These are phyloP conservation scores for Drosophila pseudotalamancana DNA, from an alignment of 2,888 invertebrate species.

Conservation along the genomic window DNA sequence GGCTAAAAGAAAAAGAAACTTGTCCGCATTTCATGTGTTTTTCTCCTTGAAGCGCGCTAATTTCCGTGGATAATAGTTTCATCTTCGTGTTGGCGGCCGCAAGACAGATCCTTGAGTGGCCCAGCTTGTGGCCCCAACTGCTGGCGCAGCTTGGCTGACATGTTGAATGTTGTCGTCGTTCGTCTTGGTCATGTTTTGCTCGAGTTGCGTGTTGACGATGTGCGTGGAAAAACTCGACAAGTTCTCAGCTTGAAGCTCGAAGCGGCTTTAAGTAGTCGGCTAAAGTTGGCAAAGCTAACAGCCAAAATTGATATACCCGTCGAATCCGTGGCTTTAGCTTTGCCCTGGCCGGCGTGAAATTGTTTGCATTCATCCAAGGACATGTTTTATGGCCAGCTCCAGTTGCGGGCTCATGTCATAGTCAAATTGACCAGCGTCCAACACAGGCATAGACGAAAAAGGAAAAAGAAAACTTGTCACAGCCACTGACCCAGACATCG, in stretches of 20 bases:
- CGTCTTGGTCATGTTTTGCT: slow-evolving; percentile 57
- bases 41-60: slow-evolving; percentile 69
- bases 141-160: slow-evolving; percentile 43
- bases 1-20: slow-evolving; percentile 49
- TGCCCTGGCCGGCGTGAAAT: slow-evolving; percentile 47
- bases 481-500: slow-evolving; percentile 53
- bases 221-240: slow-evolving; percentile 41
- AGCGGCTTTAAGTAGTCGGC: slow-evolving; percentile 57
- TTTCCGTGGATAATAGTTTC: slow-evolving; percentile 76
- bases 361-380: slow-evolving; percentile 44
- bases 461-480: slow-evolving; percentile 30
- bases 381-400: slow-evolving; percentile 56
- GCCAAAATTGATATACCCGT: slow-evolving; percentile 58
- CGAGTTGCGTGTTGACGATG: slow-evolving; percentile 62
- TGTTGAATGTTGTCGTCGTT: slow-evolving; percentile 65
- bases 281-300: slow-evolving; percentile 44
- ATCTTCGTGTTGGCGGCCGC: slow-evolving; percentile 48
- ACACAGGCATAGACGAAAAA: slow-evolving; percentile 27
- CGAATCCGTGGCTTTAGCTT: slow-evolving; percentile 33
- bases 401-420: slow-evolving; percentile 58
- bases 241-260: slow-evolving; percentile 21
- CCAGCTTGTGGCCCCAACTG: background rate
- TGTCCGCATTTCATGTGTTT: slow-evolving; percentile 65
- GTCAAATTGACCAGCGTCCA: slow-evolving; percentile 77
- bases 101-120: slow-evolving; percentile 15